Conservation (phyloP, 2,113 vertebrate genomes). For the Nerophis lumbriciformis region DNA sequence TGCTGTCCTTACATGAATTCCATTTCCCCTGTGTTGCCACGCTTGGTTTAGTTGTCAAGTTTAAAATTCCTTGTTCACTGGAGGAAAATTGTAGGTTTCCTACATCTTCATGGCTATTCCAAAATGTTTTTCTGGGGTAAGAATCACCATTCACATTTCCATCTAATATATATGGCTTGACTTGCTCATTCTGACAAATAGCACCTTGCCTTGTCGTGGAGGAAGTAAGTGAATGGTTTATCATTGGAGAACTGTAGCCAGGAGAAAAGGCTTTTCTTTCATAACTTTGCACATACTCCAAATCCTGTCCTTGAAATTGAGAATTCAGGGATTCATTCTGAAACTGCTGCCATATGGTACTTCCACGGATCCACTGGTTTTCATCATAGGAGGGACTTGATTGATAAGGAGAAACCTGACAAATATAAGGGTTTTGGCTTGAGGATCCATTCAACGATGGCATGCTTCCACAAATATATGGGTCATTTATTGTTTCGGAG, state of each 20-base stretch:
- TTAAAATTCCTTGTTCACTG: slow-evolving; percentile 58
- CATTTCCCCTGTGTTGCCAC: slow-evolving; percentile 52
- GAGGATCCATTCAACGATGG: slow-evolving; percentile 40
- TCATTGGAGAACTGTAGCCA: slow-evolving; percentile 29
- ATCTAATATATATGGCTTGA: slow-evolving; percentile 22
- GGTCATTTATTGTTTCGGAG: slow-evolving; percentile 27
- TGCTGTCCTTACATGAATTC: slow-evolving; percentile 64
- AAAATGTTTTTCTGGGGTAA: slow-evolving; percentile 45
- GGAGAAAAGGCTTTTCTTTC: slow-evolving; percentile 27
- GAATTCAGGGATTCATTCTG: slow-evolving; percentile 55
- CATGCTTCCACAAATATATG: slow-evolving; percentile 37
- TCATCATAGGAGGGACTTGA: slow-evolving; percentile 58
- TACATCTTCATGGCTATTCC: slow-evolving; percentile 62
- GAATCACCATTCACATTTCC: slow-evolving; percentile 21
- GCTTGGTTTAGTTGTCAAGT: slow-evolving; percentile 63
- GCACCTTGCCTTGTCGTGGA: slow-evolving; percentile 31
- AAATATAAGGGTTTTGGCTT: slow-evolving; percentile 30
- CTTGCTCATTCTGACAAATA: slow-evolving; percentile 34
- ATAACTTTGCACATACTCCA: slow-evolving; percentile 29
- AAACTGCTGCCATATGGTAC: slow-evolving; percentile 65
- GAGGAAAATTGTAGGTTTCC: slow-evolving; percentile 24
- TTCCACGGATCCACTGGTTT: slow-evolving; percentile 67
- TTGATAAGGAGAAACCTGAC: slow-evolving; percentile 40
- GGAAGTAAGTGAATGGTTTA: slow-evolving; percentile 32
- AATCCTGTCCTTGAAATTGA: slow-evolving; percentile 34